Evolutionary conservation across 1,140 invertebrate species (phyloP), one percentile per base, ranked within the genome.

Genomic region (Campoletis sonorensis): DNA sequence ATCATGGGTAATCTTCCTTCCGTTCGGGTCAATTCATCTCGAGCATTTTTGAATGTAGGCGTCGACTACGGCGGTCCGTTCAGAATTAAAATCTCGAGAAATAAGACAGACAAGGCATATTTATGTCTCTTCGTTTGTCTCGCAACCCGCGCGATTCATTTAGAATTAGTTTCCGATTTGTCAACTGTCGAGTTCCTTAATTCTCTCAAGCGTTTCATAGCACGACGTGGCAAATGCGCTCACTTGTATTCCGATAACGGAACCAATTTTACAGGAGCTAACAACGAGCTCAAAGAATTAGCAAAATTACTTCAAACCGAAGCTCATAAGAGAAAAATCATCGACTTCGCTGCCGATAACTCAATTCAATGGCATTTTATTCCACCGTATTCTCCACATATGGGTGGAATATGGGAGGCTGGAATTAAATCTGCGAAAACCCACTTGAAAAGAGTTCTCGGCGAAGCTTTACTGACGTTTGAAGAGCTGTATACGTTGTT

Each of bases 381-480:
- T 78, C 84, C 84, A 61, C 78, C 84, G 23, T 13, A 72, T 49
- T 82, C 82, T 1, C 86, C 86, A 0, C 83, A 89, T 68, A 85
- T 88, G 45, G 88, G 89, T n/a, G 89, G 89, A 15, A 58, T 85
- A 1, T 90, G 89, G 90, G 88, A 91, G 79, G 79, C 87, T 51
- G 82, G 70, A 27, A 81, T 85, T n/a, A 86, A 84, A 79, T 80
- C 81, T 8, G 79, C 83, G 18, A 85, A 86, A 78, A 68, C 83
- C 30, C 84, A 87, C 83, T n/a, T n/a, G n/a, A n/a, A n/a, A n/a
- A n/a, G n/a, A n/a, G n/a, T n/a, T n/a, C 54, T 87, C 0, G 82
- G 83, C 0, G 80, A 83, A 23, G 37, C 58, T n/a, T 37, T 45
- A 0, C 64, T 85, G 0, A 85, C 84, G 7, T 86, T 81, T 80